Percentiles rank a stretch among this genome's conserved stretches.
Evolutionary conservation across 2,113 vertebrate species (phyloP).

Genomic region (Muntiacus muntjak): DNA sequence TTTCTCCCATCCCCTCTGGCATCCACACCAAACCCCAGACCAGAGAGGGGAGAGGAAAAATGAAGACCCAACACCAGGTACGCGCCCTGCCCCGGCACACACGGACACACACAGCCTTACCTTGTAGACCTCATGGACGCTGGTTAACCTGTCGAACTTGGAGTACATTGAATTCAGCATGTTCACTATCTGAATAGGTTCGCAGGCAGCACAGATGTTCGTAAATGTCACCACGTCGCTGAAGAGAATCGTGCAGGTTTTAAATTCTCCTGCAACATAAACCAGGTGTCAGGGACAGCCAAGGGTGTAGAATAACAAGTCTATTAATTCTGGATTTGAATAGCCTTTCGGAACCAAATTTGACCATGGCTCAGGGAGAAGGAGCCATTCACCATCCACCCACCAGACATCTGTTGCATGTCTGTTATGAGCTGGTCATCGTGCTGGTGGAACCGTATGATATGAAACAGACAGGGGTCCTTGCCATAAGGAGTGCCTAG

Average conservation of each 20-base stretch:
- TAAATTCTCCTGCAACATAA: conserved; percentile 81
- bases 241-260: conserved; percentile 85
- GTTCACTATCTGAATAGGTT: conserved; percentile 83
- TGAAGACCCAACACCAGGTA: not conserved
- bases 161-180: conserved; percentile 87
- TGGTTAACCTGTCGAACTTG: conserved; percentile 82
- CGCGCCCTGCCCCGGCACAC: too few species aligned
- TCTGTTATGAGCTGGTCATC: not conserved
- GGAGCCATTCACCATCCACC: not conserved
- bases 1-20: not conserved
- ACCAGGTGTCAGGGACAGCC: not conserved
- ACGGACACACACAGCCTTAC: conserved; percentile 32
- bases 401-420: not conserved
- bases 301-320: not conserved
- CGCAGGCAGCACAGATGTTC: conserved; percentile 83
- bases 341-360: not conserved
- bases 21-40: not conserved
- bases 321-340: not conserved
- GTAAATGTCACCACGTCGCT: conserved; percentile 87
- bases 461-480: not conserved
- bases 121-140: conserved; percentile 82
- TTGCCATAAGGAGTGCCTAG: not conserved
- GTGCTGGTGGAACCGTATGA: fast-evolving
- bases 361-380: not conserved
- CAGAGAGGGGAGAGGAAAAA: not conserved